Conservation (phyloP, 2,113 vertebrate genomes). For the Pollimyrus isidori region DNA sequence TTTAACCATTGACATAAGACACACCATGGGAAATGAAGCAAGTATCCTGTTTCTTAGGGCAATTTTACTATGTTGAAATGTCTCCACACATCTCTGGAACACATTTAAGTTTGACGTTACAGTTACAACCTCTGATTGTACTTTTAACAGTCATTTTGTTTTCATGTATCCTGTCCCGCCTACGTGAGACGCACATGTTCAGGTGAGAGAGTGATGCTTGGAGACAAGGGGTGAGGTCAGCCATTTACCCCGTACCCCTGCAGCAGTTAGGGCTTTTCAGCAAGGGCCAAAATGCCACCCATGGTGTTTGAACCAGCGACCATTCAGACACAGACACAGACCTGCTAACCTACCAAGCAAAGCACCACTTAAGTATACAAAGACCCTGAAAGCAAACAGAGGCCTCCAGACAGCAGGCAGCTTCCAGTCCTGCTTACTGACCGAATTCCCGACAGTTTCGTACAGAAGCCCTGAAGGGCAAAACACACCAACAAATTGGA, state of each 20-base stretch:
- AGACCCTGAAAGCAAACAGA: not conserved
- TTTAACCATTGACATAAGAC: not conserved
- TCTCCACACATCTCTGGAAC: not conserved
- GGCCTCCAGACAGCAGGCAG: too few species aligned
- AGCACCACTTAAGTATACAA: not conserved
- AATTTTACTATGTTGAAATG: not conserved
- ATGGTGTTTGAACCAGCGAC: not conserved
- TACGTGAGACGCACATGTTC: not conserved
- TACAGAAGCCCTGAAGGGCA: too few species aligned
- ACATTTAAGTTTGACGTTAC: not conserved
- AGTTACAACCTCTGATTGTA: not conserved
- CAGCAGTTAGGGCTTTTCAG: not conserved
- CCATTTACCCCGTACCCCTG: not conserved
- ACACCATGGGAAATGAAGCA: not conserved
- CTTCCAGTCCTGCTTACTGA: too few species aligned
- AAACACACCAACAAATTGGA: too few species aligned
- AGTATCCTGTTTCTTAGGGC: not conserved
- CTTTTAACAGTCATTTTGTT: not conserved
- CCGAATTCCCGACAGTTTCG: not conserved
- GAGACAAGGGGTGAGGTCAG: not conserved
- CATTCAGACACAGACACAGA: not conserved
- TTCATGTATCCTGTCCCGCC: not conserved
- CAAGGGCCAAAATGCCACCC: not conserved
- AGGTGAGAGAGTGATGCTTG: not conserved
- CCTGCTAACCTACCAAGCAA: not conserved